A percentile compares a stretch with the other conserved stretches of the same genome.
These are phyloP conservation scores for Zaprionus ornatus DNA, from an alignment of 1,140 invertebrate species.

Conservation along the genomic window DNA sequence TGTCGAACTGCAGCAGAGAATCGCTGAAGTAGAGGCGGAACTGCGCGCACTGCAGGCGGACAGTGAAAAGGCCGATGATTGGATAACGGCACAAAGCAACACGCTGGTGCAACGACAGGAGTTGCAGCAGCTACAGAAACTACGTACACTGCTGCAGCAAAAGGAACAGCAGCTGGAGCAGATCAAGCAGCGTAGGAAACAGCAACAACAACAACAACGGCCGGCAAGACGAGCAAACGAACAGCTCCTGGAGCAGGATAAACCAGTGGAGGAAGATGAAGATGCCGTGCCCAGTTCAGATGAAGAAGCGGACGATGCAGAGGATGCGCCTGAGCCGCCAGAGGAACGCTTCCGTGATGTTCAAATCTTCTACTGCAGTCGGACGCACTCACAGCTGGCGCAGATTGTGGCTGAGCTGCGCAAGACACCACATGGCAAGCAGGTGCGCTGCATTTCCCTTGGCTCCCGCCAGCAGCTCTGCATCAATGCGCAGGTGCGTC, in stretches of 20 bases:
- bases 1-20: conserved; percentile 85
- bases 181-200: conserved; percentile 31
- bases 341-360: conserved; percentile 82
- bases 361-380: conserved; percentile 96
- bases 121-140: conserved; percentile 85
- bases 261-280: not conserved
- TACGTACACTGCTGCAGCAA: conserved; percentile 86
- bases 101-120: conserved; percentile 86
- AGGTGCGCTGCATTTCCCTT: conserved; percentile 91
- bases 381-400: conserved; percentile 97
- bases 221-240: conserved; percentile 1
- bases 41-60: conserved; percentile 84
- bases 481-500: conserved; percentile 92
- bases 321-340: not conserved
- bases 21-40: conserved; percentile 85
- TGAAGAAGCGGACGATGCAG: not conserved
- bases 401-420: conserved; percentile 97
- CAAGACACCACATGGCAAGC: conserved; percentile 90
- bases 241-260: not conserved
- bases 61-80: conserved; percentile 85
- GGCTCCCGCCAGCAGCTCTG: conserved; percentile 97
- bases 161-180: conserved; percentile 79
- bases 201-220: conserved; percentile 1
- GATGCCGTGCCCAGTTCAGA: not conserved
- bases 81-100: conserved; percentile 88